Conservation (phyloP, 1,140 invertebrate species). For the Psix sp. region DNA sequence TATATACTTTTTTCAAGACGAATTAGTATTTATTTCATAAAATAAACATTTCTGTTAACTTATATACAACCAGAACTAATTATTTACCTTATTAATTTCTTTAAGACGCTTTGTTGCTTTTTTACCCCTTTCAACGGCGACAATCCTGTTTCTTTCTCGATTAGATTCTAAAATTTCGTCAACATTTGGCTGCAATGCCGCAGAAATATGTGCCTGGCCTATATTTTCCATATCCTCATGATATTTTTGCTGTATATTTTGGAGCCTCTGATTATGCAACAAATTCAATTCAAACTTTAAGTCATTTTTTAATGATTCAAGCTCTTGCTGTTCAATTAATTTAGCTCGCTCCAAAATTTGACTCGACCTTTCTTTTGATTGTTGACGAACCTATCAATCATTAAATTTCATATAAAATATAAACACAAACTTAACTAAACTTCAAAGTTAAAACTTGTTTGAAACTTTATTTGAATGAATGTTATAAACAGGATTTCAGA, state of each 20-base stretch:
- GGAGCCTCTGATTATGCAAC: slow-evolving; percentile 73
- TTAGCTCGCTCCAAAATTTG: slow-evolving; percentile 74
- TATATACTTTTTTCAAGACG: no score
- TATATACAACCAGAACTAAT: neutral
- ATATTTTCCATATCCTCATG: slow-evolving; percentile 76
- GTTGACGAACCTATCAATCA: slow-evolving; percentile 74
- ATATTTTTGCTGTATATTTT: slow-evolving; percentile 76
- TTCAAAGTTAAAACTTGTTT: no score
- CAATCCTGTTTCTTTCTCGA: slow-evolving; percentile 65
- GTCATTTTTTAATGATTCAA: slow-evolving; percentile 72
- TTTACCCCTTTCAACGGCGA: slow-evolving; percentile 71
- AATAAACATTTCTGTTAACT: no score
- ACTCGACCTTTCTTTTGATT: slow-evolving; percentile 77
- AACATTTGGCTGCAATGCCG: slow-evolving; percentile 68
- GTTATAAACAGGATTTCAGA: no score
- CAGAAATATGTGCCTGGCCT: slow-evolving; percentile 74
- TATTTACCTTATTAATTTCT: slow-evolving; percentile 58
- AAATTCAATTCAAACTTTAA: slow-evolving; percentile 69
- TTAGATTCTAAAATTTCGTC: slow-evolving; percentile 64
- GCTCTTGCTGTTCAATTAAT: slow-evolving; percentile 70
- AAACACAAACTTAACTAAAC: neutral
- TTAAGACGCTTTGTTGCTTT: slow-evolving; percentile 69
- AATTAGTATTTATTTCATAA: no score
- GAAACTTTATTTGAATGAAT: no score
- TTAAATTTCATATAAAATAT: slow-evolving; percentile 1